Percentiles rank a stretch among this genome's conserved stretches.
Evolutionary conservation across 1,140 invertebrate species (phyloP).

Genomic region (Magallana gigas): DNA sequence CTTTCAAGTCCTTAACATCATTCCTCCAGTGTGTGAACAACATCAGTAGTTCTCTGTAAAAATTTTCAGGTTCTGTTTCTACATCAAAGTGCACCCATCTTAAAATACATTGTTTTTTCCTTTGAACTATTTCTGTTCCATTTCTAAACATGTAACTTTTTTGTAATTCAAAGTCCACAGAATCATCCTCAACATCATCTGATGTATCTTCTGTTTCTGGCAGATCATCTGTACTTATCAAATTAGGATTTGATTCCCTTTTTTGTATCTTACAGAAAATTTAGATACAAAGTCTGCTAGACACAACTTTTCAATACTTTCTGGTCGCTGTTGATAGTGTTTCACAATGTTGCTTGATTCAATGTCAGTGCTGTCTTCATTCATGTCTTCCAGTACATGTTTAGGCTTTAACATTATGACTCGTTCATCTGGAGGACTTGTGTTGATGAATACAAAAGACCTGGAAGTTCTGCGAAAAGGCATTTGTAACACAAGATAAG

Average conservation of each 20-base stretch:
- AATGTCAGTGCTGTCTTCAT: conserved; percentile 49
- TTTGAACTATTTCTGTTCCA: not conserved
- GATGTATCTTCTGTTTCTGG: too few relatives aligned
- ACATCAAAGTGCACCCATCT: conserved; percentile 48
- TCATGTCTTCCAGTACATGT: conserved; percentile 31
- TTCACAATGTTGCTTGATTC: conserved; percentile 49
- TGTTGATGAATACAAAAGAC: conserved; percentile 58
- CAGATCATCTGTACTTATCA: conserved; percentile 1
- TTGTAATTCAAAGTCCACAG: not conserved
- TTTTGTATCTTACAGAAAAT: conserved; percentile 49
- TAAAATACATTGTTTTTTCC: conserved; percentile 48
- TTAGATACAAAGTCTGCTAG: conserved; percentile 53
- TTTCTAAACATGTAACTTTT: not conserved
- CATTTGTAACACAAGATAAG: conserved; percentile 54
- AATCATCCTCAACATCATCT: conserved; percentile 50
- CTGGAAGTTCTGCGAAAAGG: conserved; percentile 52
- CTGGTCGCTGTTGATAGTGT: conserved; percentile 49
- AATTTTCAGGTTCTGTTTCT: conserved; percentile 53
- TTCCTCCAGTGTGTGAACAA: conserved; percentile 56
- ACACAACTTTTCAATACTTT: conserved; percentile 45
- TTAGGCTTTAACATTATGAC: conserved; percentile 53
- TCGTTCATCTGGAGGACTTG: conserved; percentile 49
- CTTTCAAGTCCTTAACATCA: conserved; percentile 49
- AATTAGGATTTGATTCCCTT: conserved; percentile 4
- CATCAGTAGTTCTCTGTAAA: conserved; percentile 54